A percentile compares a stretch with the other conserved stretches of the same genome.
phyloP scores from a whole-genome alignment of 2,888 invertebrate genomes.

The Caenorhabditis sp. region DNA sequence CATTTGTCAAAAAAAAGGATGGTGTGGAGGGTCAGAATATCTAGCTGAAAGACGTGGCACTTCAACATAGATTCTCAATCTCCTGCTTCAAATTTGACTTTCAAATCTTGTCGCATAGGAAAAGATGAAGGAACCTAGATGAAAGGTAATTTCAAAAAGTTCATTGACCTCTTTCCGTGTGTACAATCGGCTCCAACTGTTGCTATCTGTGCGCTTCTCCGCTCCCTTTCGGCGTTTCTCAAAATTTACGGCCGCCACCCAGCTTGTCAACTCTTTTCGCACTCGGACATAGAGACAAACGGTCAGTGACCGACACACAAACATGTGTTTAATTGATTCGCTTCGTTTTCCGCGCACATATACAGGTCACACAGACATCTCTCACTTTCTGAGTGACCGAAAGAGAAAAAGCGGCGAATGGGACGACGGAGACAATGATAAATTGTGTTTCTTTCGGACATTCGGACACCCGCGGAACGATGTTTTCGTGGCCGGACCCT shows the following conservation, averaged over 20 bases:
- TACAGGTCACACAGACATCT: background rate
- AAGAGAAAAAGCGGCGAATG: background rate
- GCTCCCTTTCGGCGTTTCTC: background rate
- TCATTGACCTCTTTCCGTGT: no score
- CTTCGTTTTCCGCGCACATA: no score
- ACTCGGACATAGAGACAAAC: background rate
- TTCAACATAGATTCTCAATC: no score
- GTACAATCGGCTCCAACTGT: no score
- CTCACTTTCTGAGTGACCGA: background rate
- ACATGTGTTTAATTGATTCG: conserved; percentile 11
- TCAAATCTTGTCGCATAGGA: no score
- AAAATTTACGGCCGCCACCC: background rate
- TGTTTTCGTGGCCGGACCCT: background rate
- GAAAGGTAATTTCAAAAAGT: no score
- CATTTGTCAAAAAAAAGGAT: no score
- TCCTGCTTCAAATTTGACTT: no score
- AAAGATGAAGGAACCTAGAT: no score
- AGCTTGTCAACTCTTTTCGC: conserved; percentile 1
- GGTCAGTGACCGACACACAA: conserved; percentile 10
- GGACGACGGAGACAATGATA: background rate
- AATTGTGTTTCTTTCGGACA: background rate
- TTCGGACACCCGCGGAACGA: background rate
- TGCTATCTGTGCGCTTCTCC: background rate
- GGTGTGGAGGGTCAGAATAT: no score
- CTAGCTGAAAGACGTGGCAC: no score